These are phyloP conservation scores for Pseudomyrmex flavicornis DNA, from an alignment of 1,140 invertebrate species.

Conservation along the genomic window DNA sequence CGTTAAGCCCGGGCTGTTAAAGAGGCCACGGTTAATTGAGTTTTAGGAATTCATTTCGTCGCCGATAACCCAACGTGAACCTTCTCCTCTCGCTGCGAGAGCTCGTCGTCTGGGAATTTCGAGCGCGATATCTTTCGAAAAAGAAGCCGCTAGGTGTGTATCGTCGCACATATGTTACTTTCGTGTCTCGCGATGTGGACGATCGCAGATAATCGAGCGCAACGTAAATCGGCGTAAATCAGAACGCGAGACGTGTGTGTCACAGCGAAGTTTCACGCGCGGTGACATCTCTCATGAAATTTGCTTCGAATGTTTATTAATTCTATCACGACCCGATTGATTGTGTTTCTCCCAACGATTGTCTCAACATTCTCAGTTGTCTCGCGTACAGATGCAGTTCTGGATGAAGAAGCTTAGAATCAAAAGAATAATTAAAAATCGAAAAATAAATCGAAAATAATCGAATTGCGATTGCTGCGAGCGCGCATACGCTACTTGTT, in stretches of 20 bases:
- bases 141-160: constrained; percentile 10
- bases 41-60: constrained; percentile 78
- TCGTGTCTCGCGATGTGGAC: constrained; percentile 46
- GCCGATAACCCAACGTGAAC: constrained; percentile 62
- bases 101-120: constrained; percentile 53
- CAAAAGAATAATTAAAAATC: background rate
- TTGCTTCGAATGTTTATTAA: constrained; percentile 1
- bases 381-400: too few species aligned
- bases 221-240: constrained; percentile 47
- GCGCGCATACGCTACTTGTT: too few species aligned
- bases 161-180: constrained; percentile 41
- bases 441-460: background rate
- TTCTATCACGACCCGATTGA: too few species aligned
- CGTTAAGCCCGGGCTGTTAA: constrained; percentile 67
- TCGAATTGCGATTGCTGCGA: too few species aligned
- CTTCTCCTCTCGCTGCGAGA: background rate
- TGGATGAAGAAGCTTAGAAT: too few species aligned
- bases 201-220: constrained; percentile 35
- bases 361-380: too few species aligned
- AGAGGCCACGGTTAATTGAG: constrained; percentile 75
- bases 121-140: constrained; percentile 48
- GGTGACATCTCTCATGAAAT: background rate
- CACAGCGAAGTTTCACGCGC: constrained; percentile 29
- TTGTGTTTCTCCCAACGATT: too few species aligned
- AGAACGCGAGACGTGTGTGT: background rate